Conservation (phyloP, 2,113 vertebrate genomes). For the Cariama cristata region DNA sequence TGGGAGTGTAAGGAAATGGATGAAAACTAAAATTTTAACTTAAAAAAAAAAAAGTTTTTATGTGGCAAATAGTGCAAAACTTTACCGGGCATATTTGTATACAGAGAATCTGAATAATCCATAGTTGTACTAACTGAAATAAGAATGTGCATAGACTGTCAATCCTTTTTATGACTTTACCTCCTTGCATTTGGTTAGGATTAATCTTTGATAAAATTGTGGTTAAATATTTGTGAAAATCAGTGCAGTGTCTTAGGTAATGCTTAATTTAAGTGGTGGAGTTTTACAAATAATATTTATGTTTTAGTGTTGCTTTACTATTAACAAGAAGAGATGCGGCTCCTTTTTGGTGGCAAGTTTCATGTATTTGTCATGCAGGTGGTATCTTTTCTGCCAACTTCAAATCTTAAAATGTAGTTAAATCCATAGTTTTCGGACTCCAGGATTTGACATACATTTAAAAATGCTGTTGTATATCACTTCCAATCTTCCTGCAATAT, state of each 20-base stretch:
- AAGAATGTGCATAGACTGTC: not conserved
- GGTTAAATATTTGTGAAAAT: not conserved
- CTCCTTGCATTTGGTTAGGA: not conserved
- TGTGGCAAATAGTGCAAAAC: not conserved
- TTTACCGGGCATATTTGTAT: not conserved
- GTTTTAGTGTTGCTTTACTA: not conserved
- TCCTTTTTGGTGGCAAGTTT: not conserved
- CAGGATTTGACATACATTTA: not conserved
- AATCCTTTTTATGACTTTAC: not conserved
- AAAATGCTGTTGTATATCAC: fast-evolving
- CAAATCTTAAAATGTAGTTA: not conserved
- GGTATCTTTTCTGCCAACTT: not conserved
- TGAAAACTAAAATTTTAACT: not conserved
- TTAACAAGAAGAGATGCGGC: not conserved
- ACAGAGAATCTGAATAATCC: not conserved
- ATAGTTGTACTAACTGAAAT: not conserved
- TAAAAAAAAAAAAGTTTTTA: not conserved
- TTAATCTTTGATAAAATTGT: not conserved
- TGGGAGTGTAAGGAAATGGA: not conserved
- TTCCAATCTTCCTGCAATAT: not conserved
- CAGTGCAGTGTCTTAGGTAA: not conserved
- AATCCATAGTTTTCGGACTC: not conserved
- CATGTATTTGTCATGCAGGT: not conserved
- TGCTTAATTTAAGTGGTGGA: not conserved
- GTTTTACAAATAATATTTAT: not conserved